A percentile compares a stretch with the other conserved stretches of the same genome.
phyloP scores from a whole-genome alignment of 2,797 vertebrate genomes.

The Acipenser oxyrinchus region DNA sequence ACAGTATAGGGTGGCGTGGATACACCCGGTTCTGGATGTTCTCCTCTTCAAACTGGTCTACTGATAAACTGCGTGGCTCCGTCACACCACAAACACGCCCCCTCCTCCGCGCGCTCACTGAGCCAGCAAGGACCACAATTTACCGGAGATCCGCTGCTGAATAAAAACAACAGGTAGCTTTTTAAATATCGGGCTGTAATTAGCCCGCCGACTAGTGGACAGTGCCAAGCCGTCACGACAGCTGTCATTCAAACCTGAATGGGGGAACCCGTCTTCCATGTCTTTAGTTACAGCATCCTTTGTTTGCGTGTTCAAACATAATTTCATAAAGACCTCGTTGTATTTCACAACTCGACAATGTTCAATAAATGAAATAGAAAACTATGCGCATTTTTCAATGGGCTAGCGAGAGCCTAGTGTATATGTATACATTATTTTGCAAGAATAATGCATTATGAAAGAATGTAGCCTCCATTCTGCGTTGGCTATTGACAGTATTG shows the following conservation, averaged over 20 bases:
- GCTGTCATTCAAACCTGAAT: constrained; percentile 15
- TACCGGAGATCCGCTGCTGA: background rate
- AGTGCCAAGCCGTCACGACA: constrained; percentile 25
- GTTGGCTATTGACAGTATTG: too few relatives aligned
- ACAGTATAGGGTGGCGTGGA: too few relatives aligned
- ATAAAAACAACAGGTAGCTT: constrained; percentile 21
- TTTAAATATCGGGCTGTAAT: constrained; percentile 25
- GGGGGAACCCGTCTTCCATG: background rate
- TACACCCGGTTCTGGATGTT: background rate
- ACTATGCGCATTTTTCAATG: constrained; percentile 14
- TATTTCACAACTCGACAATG: background rate
- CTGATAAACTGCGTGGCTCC: constrained; percentile 50
- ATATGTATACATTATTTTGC: too few relatives aligned
- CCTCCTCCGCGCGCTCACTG: constrained; percentile 16
- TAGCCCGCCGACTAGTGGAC: constrained; percentile 41
- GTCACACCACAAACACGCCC: constrained; percentile 56
- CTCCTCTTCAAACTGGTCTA: constrained; percentile 39
- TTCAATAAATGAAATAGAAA: background rate
- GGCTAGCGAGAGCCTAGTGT: background rate
- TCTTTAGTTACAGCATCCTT: background rate
- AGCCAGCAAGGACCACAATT: background rate
- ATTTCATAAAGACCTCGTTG: background rate
- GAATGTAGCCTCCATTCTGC: too few relatives aligned
- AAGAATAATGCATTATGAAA: too few relatives aligned
- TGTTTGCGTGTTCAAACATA: background rate